A percentile compares a stretch with the other conserved stretches of the same genome.
phyloP scores from a whole-genome alignment of 1,140 invertebrate genomes.

The Chironomus striatipennis region DNA sequence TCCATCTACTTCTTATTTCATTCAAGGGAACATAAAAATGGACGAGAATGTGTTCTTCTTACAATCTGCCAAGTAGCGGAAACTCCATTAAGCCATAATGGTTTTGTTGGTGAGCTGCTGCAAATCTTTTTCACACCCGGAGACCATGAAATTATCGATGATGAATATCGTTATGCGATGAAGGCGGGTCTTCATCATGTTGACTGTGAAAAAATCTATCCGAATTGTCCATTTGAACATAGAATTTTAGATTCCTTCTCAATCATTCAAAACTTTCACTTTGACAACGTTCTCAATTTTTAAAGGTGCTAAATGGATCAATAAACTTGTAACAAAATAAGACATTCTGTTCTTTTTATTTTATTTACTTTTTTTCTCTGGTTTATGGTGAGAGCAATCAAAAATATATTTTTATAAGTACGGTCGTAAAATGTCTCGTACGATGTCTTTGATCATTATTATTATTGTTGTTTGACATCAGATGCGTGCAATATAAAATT shows the following conservation, averaged over 20 bases:
- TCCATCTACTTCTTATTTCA: not conserved
- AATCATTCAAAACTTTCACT: not conserved
- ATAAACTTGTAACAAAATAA: not conserved
- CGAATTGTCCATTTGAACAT: conserved; percentile 42
- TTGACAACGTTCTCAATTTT: not conserved
- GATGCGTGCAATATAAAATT: too few species aligned
- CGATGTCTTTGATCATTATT: too few species aligned
- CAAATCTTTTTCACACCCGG: conserved; percentile 51
- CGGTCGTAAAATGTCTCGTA: too few species aligned
- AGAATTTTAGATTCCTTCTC: conserved; percentile 44
- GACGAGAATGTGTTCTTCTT: not conserved
- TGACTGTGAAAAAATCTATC: conserved; percentile 44
- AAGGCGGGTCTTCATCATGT: conserved; percentile 47
- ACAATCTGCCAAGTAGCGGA: conserved; percentile 32
- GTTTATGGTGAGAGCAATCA: too few species aligned
- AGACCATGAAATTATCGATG: conserved; percentile 19
- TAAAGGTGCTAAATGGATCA: not conserved
- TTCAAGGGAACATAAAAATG: not conserved
- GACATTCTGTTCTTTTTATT: not conserved
- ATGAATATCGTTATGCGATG: conserved; percentile 43
- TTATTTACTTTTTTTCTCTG: too few species aligned
- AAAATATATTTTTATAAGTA: too few species aligned
- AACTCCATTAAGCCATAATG: conserved; percentile 49
- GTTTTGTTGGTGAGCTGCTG: conserved; percentile 54
- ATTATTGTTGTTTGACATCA: too few species aligned